Percentiles rank a stretch among this genome's conserved stretches.
Evolutionary conservation across 1,140 invertebrate species (phyloP).

Genomic region (Berghia stephanieae): DNA sequence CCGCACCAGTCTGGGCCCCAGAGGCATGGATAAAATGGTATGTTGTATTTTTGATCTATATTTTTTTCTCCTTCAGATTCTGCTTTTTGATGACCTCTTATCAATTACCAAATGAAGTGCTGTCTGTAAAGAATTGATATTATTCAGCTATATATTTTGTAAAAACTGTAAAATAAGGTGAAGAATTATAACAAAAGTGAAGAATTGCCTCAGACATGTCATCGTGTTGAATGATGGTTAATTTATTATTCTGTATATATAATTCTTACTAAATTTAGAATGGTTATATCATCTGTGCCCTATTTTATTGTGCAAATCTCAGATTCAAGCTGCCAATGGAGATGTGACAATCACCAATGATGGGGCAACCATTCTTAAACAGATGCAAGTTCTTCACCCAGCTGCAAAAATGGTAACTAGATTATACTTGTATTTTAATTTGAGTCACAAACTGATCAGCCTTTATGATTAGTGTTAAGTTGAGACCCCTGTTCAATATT

Average conservation of each 20-base stretch:
- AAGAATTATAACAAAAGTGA: no score
- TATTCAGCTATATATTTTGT: no score
- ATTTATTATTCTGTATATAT: no score
- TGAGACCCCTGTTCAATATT: no score
- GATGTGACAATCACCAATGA: conserved; percentile 99
- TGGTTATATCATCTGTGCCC: no score
- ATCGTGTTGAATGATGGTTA: no score
- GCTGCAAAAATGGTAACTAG: conserved; percentile 95
- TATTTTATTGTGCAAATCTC: no score
- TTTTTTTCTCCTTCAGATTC: neutral
- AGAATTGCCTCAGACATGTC: no score
- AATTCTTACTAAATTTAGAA: no score
- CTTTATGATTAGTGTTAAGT: no score
- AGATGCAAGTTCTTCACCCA: conserved; percentile 99
- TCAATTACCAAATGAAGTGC: neutral
- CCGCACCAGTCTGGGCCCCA: conserved; percentile 95
- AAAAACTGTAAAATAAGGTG: no score
- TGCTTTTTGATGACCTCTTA: neutral
- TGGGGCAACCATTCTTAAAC: conserved; percentile 98
- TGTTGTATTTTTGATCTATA: conserved; percentile 45
- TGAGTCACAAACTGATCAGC: no score
- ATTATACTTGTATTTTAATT: neutral
- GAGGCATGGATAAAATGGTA: conserved; percentile 99
- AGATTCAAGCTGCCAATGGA: conserved; percentile 95
- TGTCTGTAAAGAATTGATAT: neutral